Conservation (phyloP, 2,797 vertebrate species). For the Manis pentadactyla region DNA sequence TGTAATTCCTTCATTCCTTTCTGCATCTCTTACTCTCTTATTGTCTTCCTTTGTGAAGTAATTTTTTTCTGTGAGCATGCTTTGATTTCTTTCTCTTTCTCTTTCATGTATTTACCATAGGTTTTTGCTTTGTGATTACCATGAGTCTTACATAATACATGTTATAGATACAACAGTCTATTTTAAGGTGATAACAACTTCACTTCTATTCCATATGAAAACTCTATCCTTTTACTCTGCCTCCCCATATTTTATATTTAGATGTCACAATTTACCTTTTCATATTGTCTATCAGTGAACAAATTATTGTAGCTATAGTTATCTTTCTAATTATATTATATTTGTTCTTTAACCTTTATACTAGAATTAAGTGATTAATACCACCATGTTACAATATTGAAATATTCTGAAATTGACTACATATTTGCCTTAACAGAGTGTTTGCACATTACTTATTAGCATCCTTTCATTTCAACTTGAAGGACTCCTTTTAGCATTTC, state of each 20-base stretch:
- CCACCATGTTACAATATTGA: neutral
- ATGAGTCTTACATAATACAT: neutral
- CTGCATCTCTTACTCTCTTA: neutral
- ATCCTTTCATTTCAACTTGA: neutral
- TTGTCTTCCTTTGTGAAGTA: neutral
- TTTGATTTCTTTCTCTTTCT: neutral
- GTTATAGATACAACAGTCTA: neutral
- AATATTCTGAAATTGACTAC: neutral
- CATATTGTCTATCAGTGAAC: neutral
- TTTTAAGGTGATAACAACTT: neutral
- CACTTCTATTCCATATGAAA: neutral
- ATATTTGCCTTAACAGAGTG: neutral
- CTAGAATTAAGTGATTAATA: neutral
- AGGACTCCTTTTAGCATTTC: neutral
- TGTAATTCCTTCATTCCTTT: neutral
- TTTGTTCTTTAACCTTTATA: neutral
- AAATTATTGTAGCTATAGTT: neutral
- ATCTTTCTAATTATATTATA: neutral
- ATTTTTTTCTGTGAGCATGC: neutral
- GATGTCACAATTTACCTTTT: neutral
- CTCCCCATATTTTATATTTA: neutral
- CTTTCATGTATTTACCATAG: neutral
- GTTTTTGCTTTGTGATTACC: neutral
- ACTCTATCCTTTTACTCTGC: neutral
- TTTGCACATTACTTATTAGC: neutral